These are phyloP conservation scores for Bucorvus abyssinicus DNA, from an alignment of 2,797 vertebrate species.

Conservation along the genomic window DNA sequence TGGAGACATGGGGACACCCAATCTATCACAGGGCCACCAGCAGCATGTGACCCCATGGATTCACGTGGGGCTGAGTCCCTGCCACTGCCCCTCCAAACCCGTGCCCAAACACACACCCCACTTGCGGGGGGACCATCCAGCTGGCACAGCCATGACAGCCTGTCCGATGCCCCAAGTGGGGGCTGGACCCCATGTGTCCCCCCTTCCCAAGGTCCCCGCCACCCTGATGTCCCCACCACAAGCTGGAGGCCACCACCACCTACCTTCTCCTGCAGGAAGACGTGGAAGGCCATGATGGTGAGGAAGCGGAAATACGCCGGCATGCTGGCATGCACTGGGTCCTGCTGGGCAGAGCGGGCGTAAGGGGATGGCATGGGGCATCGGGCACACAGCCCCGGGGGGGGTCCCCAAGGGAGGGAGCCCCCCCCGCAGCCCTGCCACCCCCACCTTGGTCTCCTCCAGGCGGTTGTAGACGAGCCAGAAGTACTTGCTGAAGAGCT, in stretches of 20 bases:
- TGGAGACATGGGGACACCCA: slow-evolving; percentile 12
- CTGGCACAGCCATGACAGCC: not conserved
- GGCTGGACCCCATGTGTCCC: not conserved
- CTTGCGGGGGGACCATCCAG: not conserved
- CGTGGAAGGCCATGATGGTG: slow-evolving; percentile 93
- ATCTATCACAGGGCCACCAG: not conserved
- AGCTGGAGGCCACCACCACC: not conserved
- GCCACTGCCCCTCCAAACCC: not conserved
- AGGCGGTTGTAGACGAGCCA: slow-evolving; percentile 90
- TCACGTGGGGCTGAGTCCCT: not conserved
- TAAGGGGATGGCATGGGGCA: not conserved
- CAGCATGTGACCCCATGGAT: not conserved
- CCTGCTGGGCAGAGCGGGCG: slow-evolving; percentile 55
- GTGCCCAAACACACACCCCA: accelerated
- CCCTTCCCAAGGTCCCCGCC: not conserved
- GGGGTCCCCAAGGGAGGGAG: not conserved
- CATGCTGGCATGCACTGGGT: slow-evolving; percentile 76
- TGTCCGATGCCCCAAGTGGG: accelerated
- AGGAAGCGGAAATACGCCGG: slow-evolving; percentile 95
- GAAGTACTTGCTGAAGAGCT: slow-evolving; percentile 94
- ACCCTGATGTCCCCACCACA: not conserved
- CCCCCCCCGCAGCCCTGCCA: not conserved
- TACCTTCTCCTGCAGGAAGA: slow-evolving; percentile 96
- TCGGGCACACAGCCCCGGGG: accelerated
- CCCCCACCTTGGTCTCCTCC: slow-evolving; percentile 87